Evolutionary conservation across 2,797 vertebrate genomes (phyloP).

Genomic region (Enteromius treurensis): DNA sequence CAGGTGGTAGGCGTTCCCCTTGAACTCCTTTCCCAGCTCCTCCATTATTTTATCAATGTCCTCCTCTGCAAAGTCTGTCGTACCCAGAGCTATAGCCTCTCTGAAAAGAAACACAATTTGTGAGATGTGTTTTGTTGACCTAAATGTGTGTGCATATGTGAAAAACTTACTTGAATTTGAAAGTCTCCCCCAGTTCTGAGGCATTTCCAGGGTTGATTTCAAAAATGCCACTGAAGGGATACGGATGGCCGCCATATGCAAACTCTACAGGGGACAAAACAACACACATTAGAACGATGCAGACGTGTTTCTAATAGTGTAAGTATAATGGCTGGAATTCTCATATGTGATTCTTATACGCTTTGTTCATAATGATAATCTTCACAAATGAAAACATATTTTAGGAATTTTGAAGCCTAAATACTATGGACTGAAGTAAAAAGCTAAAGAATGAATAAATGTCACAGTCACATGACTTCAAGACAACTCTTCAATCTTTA

Average conservation of each 20-base stretch:
- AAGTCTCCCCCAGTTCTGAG: constrained; percentile 87
- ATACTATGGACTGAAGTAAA: too few relatives aligned
- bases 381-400: too few relatives aligned
- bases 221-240: constrained; percentile 93
- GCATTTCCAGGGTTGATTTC: constrained; percentile 90
- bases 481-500: too few relatives aligned
- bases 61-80: constrained; percentile 92
- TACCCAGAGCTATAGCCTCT: constrained; percentile 91
- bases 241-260: constrained; percentile 92
- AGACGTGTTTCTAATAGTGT: neutral
- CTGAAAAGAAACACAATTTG: constrained; percentile 64
- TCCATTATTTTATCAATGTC: constrained; percentile 94
- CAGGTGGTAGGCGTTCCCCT: constrained; percentile 87
- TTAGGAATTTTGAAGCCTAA: too few relatives aligned
- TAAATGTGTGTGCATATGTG: neutral
- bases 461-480: too few relatives aligned
- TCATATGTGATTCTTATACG: neutral
- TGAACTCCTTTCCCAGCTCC: constrained; percentile 90
- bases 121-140: neutral
- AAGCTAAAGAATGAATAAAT: too few relatives aligned
- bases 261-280: constrained; percentile 78
- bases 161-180: constrained; percentile 92
- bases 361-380: too few relatives aligned
- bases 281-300: constrained; percentile 46
- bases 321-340: neutral